These are phyloP conservation scores for Suncus etruscus DNA, from an alignment of 2,113 vertebrate genomes.

Conservation along the genomic window DNA sequence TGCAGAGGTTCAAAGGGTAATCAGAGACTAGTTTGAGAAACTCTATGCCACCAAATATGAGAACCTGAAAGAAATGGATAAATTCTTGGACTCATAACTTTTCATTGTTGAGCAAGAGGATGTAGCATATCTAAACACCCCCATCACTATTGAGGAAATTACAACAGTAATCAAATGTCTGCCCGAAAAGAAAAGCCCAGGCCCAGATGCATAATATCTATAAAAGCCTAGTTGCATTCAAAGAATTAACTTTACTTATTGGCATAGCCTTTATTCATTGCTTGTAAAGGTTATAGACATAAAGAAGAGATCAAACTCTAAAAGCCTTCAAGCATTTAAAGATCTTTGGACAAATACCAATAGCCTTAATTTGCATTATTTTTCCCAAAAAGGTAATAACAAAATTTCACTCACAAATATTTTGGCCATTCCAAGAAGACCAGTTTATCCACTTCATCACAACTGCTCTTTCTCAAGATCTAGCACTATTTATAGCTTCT, in stretches of 20 bases:
- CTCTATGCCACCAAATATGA: too few species aligned
- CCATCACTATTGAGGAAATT: too few species aligned
- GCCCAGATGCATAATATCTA: too few species aligned
- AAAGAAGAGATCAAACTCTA: constrained; percentile 39
- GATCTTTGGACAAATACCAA: constrained; percentile 32
- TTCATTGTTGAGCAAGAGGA: too few species aligned
- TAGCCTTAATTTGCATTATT: constrained; percentile 7
- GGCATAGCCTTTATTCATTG: not conserved
- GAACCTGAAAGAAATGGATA: too few species aligned
- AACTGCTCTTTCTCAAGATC: constrained; percentile 39
- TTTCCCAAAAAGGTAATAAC: constrained; percentile 8
- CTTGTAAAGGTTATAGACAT: constrained; percentile 2
- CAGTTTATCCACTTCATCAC: constrained; percentile 66
- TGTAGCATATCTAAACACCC: too few species aligned
- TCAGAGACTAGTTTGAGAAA: too few species aligned
- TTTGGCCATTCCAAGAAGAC: not conserved
- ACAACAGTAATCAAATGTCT: too few species aligned
- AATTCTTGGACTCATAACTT: too few species aligned
- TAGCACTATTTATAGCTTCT: constrained; percentile 45
- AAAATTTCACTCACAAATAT: constrained; percentile 49
- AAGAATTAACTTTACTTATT: constrained; percentile 7
- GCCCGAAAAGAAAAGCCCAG: too few species aligned
- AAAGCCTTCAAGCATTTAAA: constrained; percentile 28
- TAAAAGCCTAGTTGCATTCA: not conserved
- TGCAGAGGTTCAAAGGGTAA: too few species aligned